These are phyloP conservation scores for Synanceia verrucosa DNA, from an alignment of 2,797 vertebrate species.

Conservation along the genomic window DNA sequence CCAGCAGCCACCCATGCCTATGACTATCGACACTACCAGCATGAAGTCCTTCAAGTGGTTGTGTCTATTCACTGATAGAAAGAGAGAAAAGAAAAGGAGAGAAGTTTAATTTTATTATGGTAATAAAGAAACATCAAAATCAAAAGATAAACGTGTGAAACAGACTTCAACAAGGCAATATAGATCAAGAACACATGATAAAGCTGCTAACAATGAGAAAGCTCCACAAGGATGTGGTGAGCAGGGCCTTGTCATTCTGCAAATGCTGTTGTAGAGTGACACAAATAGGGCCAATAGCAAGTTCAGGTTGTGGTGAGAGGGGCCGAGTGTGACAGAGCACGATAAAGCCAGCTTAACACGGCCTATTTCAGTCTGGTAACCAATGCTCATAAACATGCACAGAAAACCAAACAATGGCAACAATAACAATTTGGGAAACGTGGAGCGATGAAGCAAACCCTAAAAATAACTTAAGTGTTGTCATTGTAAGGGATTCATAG, in stretches of 20 bases:
- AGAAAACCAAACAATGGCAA: constrained; percentile 28
- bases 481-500: not conserved
- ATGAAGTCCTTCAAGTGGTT: constrained; percentile 99
- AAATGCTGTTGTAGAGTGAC: constrained; percentile 30
- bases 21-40: constrained; percentile 99
- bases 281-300: constrained; percentile 49
- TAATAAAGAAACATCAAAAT: not conserved
- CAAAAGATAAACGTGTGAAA: not conserved
- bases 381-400: constrained; percentile 21
- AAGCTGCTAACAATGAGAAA: constrained; percentile 5
- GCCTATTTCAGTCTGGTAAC: constrained; percentile 59
- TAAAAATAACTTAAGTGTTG: not conserved
- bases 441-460: not conserved
- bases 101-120: not conserved
- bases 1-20: constrained; percentile 99
- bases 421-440: not conserved
- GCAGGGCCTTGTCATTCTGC: constrained; percentile 19
- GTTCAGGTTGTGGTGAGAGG: constrained; percentile 42
- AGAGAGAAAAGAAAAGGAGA: not conserved
- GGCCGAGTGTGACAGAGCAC: constrained; percentile 36
- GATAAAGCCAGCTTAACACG: constrained; percentile 59
- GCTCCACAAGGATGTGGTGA: constrained; percentile 34
- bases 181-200: not conserved
- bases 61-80: constrained; percentile 90
- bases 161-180: not conserved